Evolutionary conservation across 2,888 invertebrate genomes (phyloP).

Genomic region (Leptarthrus brevirostris): DNA sequence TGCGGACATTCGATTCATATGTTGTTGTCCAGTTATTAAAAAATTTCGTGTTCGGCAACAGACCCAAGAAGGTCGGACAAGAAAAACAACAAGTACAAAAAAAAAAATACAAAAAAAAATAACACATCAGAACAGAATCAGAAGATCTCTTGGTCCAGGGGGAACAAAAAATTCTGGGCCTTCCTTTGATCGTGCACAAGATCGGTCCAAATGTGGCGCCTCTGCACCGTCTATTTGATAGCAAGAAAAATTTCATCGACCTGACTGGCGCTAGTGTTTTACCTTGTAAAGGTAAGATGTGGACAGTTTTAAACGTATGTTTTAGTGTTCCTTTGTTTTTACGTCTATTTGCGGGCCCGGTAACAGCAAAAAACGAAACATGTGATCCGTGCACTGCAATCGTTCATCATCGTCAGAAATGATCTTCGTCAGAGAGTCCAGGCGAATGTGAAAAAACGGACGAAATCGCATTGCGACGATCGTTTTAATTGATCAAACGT

Average conservation of each 20-base stretch:
- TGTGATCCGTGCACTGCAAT: conserved; percentile 25
- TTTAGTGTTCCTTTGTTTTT: conserved; percentile 34
- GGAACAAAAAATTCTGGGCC: conserved; percentile 9
- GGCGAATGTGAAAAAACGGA: not conserved
- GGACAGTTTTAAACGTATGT: conserved; percentile 41
- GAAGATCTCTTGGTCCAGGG: conserved; percentile 13
- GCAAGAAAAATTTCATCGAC: conserved; percentile 30
- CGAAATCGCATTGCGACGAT: not conserved
- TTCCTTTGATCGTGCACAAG: conserved; percentile 20
- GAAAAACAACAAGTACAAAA: conserved; percentile 7
- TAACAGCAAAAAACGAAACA: not conserved
- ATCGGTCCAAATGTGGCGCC: conserved; percentile 45
- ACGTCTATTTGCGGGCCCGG: not conserved
- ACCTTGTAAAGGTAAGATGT: conserved; percentile 35
- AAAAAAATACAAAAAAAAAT: not conserved
- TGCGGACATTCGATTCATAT: conserved; percentile 17
- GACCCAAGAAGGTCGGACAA: conserved; percentile 25
- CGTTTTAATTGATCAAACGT: not conserved
- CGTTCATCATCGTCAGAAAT: conserved; percentile 45
- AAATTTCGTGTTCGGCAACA: conserved; percentile 31
- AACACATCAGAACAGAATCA: conserved; percentile 8
- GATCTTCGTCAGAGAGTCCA: conserved; percentile 28
- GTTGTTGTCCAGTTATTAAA: conserved; percentile 41
- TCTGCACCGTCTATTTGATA: conserved; percentile 39
- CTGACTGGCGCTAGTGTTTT: conserved; percentile 43